Base-by-base conservation (phyloP, 2,888 invertebrate species). In the Campoplex capitator region DNA sequence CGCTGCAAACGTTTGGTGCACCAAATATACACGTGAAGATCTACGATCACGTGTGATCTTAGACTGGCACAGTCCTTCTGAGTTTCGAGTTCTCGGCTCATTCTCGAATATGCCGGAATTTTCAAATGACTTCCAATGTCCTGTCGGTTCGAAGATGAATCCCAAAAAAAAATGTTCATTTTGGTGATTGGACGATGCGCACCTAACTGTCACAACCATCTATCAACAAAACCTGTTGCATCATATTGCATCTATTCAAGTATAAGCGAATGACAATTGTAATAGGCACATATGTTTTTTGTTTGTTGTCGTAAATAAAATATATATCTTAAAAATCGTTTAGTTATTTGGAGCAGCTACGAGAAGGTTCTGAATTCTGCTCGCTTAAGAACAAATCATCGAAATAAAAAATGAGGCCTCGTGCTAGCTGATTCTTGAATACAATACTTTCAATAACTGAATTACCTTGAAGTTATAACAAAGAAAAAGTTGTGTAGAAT, bases 31-130 rank as follows among this genome's bases (percentile, higher is more conserved):
- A 23, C 96, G 96, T 91, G 96, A 98, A 94, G 96, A 58, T 13
- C 4, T 58, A 32, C 58, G 28, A 28, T 58, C 28, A 28, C 58
- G 58, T 32, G 58, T 58, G 3, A 58, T 58, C 51, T 98, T 98
- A 0, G 98, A 98, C 23, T 96, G 96, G 90, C 97, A 97, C 93
- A 97, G 97, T 58, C 97, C 97, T 0, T 96, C 96, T 58, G 94
- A 94, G 88, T 96, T 96, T 92, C 94, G 96, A 83, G 96, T 96
- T 28, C 93, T 95, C n/a, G 96, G 96, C 3, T 96, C 96, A 0
- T 93, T 97, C 68, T 96, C 96, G 68, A 97, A 97, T 91, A 95
- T 95, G 91, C 95, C 95, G 23, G 95, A 96, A 85, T 97, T 97
- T 90, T 93, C 96, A 32, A 93, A 94, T 87, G 96, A 96, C 92